These are phyloP conservation scores for Stenodema calcarata DNA, from an alignment of 2,888 invertebrate genomes.

Conservation along the genomic window DNA sequence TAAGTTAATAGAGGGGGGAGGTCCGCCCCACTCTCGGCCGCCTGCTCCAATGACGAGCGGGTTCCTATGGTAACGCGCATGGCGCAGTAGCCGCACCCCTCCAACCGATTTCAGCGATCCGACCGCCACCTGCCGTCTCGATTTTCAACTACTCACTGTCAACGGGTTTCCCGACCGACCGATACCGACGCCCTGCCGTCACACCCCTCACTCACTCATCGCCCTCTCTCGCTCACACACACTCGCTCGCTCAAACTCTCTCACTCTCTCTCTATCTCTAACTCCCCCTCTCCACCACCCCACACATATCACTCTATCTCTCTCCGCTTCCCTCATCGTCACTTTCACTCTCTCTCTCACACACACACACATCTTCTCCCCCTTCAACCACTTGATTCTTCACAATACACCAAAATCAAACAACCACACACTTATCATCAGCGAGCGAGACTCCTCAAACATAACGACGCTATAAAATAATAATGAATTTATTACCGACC, in stretches of 20 bases:
- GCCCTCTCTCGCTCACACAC: background rate
- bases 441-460: background rate
- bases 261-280: background rate
- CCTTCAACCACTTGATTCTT: too few species aligned
- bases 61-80: constrained; percentile 55
- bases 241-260: background rate
- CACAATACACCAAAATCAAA: background rate
- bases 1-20: constrained; percentile 54
- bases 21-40: constrained; percentile 14
- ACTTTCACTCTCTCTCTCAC: too few species aligned
- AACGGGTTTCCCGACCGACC: background rate
- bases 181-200: background rate
- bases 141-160: constrained; percentile 17
- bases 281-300: background rate
- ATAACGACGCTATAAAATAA: background rate
- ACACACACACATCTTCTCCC: too few species aligned
- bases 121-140: background rate
- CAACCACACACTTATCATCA: background rate
- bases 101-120: background rate
- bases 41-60: constrained; percentile 51
- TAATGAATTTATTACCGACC: background rate
- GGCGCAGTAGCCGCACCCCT: constrained; percentile 43
- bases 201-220: background rate
- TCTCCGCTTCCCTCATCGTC: too few species aligned
- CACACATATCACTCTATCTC: background rate